Conservation (phyloP, 2,888 invertebrate genomes). For the Aelia acuminata region DNA sequence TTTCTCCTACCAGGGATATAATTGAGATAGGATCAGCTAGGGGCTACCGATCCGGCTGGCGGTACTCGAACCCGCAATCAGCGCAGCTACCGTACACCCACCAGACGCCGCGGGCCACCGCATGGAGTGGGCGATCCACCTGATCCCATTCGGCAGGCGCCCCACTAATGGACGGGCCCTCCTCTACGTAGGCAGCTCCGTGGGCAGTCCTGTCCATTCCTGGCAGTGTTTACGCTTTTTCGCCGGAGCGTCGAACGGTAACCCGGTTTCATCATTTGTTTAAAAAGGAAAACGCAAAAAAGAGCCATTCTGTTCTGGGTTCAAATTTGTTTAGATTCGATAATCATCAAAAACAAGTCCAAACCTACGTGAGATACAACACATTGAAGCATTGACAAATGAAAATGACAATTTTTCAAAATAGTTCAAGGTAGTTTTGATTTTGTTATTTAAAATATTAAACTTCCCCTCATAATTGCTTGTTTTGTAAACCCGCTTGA, state of each 20-base stretch:
- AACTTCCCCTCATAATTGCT: no score
- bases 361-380: no score
- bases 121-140: slow-evolving; percentile 19
- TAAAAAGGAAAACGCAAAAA: background rate
- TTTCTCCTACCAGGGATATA: background rate
- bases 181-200: background rate
- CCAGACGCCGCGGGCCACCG: background rate
- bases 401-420: no score
- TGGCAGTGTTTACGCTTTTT: background rate
- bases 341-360: no score
- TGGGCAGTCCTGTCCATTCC: background rate
- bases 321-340: no score
- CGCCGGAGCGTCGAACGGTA: background rate
- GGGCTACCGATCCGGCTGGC: background rate
- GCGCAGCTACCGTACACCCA: background rate
- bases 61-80: background rate
- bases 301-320: background rate
- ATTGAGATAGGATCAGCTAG: background rate
- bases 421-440: no score
- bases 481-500: no score
- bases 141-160: background rate
- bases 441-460: no score
- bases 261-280: background rate
- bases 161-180: background rate
- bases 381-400: no score